These are phyloP conservation scores for Dendrophyllia cribrosa DNA, from an alignment of 64 coral and sea anemone species.

Conservation along the genomic window DNA sequence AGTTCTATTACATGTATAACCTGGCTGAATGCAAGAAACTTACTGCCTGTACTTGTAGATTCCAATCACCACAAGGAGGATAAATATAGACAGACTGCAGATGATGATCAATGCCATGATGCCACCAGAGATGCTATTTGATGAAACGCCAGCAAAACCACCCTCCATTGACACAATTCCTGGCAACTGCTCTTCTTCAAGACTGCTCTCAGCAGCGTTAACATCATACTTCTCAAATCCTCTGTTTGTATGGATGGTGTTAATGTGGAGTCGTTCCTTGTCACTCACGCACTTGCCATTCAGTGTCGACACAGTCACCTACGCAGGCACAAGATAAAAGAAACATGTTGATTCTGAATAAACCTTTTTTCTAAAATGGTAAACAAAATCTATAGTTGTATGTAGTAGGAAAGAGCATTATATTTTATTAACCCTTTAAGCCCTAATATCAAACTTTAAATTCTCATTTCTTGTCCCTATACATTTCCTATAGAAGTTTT, in stretches of 20 bases:
- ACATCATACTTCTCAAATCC: constrained; percentile 17
- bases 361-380: too few relatives aligned
- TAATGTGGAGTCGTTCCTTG: neutral
- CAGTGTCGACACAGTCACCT: constrained; percentile 60
- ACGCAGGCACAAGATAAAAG: neutral
- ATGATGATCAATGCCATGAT: constrained; percentile 82
- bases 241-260: constrained; percentile 9
- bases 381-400: too few relatives aligned
- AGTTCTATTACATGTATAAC: neutral
- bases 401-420: too few relatives aligned
- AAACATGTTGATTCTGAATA: neutral
- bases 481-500: too few relatives aligned
- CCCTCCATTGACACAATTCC: constrained; percentile 62
- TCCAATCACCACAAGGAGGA: constrained; percentile 70
- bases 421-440: too few relatives aligned
- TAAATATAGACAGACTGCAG: constrained; percentile 76
- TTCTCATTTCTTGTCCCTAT: too few relatives aligned
- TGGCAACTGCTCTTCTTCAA: constrained; percentile 53
- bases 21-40: neutral
- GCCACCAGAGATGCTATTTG: constrained; percentile 49
- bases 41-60: constrained; percentile 84
- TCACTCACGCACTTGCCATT: constrained; percentile 85
- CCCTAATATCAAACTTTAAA: too few relatives aligned
- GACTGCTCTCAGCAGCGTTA: neutral
- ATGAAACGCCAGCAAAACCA: constrained; percentile 7